A percentile compares a stretch with the other conserved stretches of the same genome.
phyloP scores from a whole-genome alignment of 1,140 invertebrate genomes.

The Lordiphosa collinella region DNA sequence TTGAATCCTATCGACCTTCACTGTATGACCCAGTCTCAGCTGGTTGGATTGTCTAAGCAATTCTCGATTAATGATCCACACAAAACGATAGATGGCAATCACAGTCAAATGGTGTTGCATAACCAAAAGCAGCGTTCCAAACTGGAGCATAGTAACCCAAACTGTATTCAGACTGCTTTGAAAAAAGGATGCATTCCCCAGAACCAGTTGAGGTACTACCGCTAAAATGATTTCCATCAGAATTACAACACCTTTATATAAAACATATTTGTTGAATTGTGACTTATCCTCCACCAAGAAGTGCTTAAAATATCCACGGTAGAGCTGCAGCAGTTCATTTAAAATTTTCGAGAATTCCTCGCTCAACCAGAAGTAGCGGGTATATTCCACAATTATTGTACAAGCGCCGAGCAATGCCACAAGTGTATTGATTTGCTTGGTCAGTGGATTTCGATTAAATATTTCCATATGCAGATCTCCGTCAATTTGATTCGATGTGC shows the following conservation, averaged over 20 bases:
- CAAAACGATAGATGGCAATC: slow-evolving; percentile 19
- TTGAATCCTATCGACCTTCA: neutral
- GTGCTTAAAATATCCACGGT: neutral
- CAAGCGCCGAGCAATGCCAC: no score
- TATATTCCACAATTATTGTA: no score
- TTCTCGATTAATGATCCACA: slow-evolving; percentile 31
- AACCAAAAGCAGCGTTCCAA: neutral
- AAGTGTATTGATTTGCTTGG: no score
- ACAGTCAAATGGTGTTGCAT: slow-evolving; percentile 1
- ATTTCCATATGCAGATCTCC: neutral
- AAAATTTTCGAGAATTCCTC: neutral
- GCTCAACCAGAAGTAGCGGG: neutral
- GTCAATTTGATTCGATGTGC: neutral
- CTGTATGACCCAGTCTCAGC: no score
- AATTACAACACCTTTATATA: neutral
- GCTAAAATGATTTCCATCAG: neutral
- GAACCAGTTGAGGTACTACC: neutral
- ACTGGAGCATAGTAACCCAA: neutral
- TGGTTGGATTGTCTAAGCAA: slow-evolving; percentile 4
- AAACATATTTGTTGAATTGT: neutral
- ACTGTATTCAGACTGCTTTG: neutral
- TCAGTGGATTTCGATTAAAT: no score
- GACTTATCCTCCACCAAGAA: neutral
- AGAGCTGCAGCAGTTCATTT: neutral
- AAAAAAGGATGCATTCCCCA: neutral